Base-by-base conservation (phyloP, 2,113 vertebrate species). In the Phylloscopus whistleri region DNA sequence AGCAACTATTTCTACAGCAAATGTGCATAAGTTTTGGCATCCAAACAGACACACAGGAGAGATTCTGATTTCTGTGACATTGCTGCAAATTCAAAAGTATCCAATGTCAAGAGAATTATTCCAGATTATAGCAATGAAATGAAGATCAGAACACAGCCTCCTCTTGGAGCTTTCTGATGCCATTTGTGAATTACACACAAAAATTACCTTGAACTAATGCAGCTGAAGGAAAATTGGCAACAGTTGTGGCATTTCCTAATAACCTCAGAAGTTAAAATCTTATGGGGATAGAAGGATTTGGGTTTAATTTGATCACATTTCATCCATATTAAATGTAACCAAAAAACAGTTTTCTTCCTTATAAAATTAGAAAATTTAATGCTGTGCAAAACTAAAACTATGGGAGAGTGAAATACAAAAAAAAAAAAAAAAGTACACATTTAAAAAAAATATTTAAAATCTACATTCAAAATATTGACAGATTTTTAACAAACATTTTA, bases 131-230 rank as follows among this genome's bases (percentile, higher is more conserved):
- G 66, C 48, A 94, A 22, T 37, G 70, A 87, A 94, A 94, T 8
- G 24, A 58, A 91, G 60, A 94, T 75, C 48, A 91, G 92, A 87
- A 91, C n/a, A 93, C 13, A 93, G 60, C 6, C 21, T 81, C n/a
- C 60, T 92, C 59, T 84, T 77, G 35, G 35, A 91, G 77, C n/a
- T 31, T 66, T 86, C 91, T 80, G 37, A 77, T 73, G 55, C 39
- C 55, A 89, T 87, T 89, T 89, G n/a, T 78, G 59, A 91, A 91
- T 93, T 94, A 76, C 35, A 89, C 35, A 81, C 27, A 89, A 78
- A 96, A 87, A 84, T 35, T 84, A 75, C 52, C 56, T 84, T 84
- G 48, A 91, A 91, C 28, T 78, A 85, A 73, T 30, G 44, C 39
- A 89, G 48, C 60, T 63, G 87, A 74, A 81, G 28, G 37, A 84